Conservation (phyloP, 2,113 vertebrate species). For the Mus spicilegus region DNA sequence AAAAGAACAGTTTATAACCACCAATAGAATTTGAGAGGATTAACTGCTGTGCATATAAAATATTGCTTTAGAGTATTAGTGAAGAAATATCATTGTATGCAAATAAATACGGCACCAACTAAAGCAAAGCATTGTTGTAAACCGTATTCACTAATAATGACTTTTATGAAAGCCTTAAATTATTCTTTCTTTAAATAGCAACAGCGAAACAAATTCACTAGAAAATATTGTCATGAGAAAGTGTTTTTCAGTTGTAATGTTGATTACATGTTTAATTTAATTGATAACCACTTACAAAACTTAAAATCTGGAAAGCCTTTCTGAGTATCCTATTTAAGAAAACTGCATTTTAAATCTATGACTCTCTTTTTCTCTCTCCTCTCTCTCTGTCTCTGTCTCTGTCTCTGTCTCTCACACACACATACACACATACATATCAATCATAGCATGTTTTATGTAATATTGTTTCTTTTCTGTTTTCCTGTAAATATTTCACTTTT, state of each 20-base stretch:
- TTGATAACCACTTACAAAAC: background rate
- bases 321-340: background rate
- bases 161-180: background rate
- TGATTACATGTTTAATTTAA: background rate
- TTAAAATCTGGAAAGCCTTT: background rate
- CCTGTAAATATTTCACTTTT: background rate
- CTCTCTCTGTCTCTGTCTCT: background rate
- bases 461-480: background rate
- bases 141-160: background rate
- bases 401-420: background rate
- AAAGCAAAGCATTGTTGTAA: background rate
- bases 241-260: background rate
- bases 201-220: background rate
- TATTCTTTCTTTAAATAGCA: background rate
- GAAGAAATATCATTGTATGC: background rate
- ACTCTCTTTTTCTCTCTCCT: background rate
- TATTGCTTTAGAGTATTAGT: background rate
- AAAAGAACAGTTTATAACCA: background rate
- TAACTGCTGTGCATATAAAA: background rate
- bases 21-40: background rate
- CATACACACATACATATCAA: background rate
- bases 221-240: background rate
- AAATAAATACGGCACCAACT: background rate
- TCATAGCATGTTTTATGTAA: background rate
- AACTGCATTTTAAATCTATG: background rate